Base-by-base conservation (phyloP, 2,888 invertebrate genomes). In the Timandra comae region DNA sequence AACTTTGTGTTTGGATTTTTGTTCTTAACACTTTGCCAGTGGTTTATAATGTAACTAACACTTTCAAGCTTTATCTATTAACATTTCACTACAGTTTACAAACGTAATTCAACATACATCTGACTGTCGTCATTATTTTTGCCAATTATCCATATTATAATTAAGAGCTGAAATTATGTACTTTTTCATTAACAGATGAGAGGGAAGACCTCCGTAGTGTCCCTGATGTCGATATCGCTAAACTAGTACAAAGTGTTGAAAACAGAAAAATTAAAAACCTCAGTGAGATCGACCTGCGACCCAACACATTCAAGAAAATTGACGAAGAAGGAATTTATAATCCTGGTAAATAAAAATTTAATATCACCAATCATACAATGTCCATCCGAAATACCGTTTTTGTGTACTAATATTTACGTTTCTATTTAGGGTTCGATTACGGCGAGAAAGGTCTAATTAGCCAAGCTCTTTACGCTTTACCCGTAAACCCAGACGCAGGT, bases 291-390 rank as follows among this genome's bases (percentile, higher is more conserved):
- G 82, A 82, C 38, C 60, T 79, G 2, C 66, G 71, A 16, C 74
- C 76, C 2, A 81, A 76, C 39, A 81, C 76, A 1, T 85, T 85
- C 47, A 85, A 84, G 50, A 80, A 72, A 54, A 78, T 85, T 16
- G 80, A 85, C 26, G 77, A 77, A 46, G 85, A 84, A 38, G 85
- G 85, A 39, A 81, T 84, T 38, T 81, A 64, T 22, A 85, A 85
- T 37, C 73, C 77, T 38, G 84, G 85, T 85, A 52, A n/a, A n/a
- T n/a, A n/a, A n/a, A n/a, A n/a, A n/a, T n/a, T n/a, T n/a, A n/a
- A n/a, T n/a, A n/a, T n/a, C n/a, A n/a, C n/a, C n/a, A n/a, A n/a
- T n/a, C n/a, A n/a, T n/a, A n/a, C n/a, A n/a, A n/a, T n/a, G n/a
- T n/a, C n/a, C n/a, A n/a, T n/a, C n/a, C n/a, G n/a, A n/a, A n/a